A percentile compares a stretch with the other conserved stretches of the same genome.
phyloP scores from a whole-genome alignment of 1,140 invertebrate species.

The Lepidotrigona ventralis region DNA sequence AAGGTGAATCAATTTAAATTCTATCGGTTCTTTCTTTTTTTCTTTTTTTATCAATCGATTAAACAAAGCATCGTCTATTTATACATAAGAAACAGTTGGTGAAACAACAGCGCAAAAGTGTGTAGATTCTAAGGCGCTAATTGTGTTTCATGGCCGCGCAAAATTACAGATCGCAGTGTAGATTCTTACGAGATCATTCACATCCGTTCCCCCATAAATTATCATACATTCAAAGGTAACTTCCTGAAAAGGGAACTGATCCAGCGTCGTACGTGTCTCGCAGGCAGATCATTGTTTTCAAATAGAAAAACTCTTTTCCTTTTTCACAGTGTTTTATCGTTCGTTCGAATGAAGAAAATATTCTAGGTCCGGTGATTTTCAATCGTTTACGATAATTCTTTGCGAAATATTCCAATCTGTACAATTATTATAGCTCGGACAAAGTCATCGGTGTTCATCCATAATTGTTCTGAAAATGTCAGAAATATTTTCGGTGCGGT shows the following conservation, averaged over 20 bases:
- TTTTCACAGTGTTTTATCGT: too few species aligned
- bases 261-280: neutral
- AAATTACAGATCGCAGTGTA: neutral
- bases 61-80: neutral
- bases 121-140: neutral
- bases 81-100: neutral
- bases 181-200: neutral
- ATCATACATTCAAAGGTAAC: neutral
- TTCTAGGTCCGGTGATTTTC: too few species aligned
- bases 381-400: too few species aligned
- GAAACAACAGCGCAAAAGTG: neutral
- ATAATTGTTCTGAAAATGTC: slow-evolving; percentile 19
- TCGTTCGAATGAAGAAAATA: too few species aligned
- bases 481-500: neutral
- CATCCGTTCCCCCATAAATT: slow-evolving; percentile 23
- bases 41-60: neutral
- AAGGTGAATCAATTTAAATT: neutral
- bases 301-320: neutral
- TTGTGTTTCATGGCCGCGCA: neutral
- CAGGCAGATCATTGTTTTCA: neutral
- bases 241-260: neutral
- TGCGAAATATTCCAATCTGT: too few species aligned
- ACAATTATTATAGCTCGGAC: neutral
- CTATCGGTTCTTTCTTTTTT: neutral
- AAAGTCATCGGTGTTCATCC: neutral